Evolutionary conservation across 2,113 vertebrate species (phyloP).

Genomic region (Recurvirostra avosetta): DNA sequence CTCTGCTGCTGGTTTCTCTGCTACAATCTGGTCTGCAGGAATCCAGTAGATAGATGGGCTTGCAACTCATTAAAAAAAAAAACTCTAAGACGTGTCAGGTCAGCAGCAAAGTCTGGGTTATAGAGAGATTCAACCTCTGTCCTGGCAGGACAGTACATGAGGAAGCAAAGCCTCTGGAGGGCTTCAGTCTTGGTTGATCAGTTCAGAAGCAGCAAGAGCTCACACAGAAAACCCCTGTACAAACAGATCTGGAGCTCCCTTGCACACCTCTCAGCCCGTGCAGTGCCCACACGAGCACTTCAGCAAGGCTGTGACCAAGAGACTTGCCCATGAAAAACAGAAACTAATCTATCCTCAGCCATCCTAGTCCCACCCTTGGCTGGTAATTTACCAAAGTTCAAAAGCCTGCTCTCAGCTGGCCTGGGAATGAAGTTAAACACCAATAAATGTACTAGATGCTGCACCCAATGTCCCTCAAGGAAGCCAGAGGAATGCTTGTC

Average conservation of each 20-base stretch:
- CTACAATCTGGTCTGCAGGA: background rate
- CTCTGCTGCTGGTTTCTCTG: background rate
- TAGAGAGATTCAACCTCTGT: background rate
- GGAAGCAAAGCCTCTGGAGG: background rate
- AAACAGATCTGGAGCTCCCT: background rate
- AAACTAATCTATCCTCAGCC: background rate
- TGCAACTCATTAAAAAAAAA: background rate
- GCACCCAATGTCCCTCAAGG: background rate
- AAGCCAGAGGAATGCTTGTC: background rate
- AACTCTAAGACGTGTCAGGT: background rate
- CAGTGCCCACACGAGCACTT: background rate
- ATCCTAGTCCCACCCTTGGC: background rate
- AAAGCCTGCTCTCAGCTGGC: background rate
- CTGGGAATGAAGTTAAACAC: background rate
- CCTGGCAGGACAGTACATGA: background rate
- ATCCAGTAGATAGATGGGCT: background rate
- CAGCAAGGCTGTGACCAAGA: background rate
- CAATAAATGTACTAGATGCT: background rate
- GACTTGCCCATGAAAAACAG: background rate
- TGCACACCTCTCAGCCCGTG: rapidly evolving
- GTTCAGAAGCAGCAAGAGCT: background rate
- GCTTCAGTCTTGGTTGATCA: background rate
- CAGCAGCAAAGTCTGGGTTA: background rate
- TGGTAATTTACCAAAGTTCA: background rate
- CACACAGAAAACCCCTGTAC: background rate